A percentile compares a stretch with the other conserved stretches of the same genome.
These are phyloP conservation scores for Tragelaphus buxtoni DNA, from an alignment of 2,113 vertebrate genomes.

Conservation along the genomic window DNA sequence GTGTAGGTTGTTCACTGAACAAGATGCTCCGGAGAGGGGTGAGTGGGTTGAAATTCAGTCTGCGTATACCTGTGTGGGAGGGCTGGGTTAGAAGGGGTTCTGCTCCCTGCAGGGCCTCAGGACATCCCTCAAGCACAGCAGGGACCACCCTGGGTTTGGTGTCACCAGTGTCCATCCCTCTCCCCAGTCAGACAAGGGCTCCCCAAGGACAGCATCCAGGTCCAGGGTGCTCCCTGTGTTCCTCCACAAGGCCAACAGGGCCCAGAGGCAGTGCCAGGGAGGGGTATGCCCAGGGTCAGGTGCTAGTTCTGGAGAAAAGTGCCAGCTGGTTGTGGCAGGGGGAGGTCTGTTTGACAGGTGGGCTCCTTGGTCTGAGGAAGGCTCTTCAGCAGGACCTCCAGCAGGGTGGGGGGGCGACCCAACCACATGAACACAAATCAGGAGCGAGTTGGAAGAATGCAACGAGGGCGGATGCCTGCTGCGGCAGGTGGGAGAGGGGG, in stretches of 20 bases:
- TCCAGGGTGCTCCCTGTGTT: background rate
- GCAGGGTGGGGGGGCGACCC: fast-evolving
- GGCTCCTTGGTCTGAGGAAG: background rate
- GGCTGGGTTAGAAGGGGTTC: background rate
- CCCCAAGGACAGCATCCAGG: background rate
- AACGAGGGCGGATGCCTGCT: fast-evolving
- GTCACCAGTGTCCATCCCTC: background rate
- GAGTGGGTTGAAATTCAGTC: background rate
- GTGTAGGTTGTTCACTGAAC: background rate
- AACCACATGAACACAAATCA: background rate
- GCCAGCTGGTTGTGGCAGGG: too few relatives aligned
- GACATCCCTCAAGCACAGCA: background rate
- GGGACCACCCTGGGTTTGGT: background rate
- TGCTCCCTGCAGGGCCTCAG: background rate
- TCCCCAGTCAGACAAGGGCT: background rate
- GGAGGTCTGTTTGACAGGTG: background rate
- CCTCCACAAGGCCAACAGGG: background rate
- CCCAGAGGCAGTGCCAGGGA: background rate
- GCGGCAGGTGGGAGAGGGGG: background rate
- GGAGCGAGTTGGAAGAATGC: fast-evolving
- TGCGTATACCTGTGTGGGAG: background rate
- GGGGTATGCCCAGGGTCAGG: background rate
- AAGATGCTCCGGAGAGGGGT: background rate
- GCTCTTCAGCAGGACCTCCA: background rate
- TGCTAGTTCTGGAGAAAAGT: background rate